Base-by-base conservation (phyloP, 2,113 vertebrate species). In the Myiozetetes cayanensis region DNA sequence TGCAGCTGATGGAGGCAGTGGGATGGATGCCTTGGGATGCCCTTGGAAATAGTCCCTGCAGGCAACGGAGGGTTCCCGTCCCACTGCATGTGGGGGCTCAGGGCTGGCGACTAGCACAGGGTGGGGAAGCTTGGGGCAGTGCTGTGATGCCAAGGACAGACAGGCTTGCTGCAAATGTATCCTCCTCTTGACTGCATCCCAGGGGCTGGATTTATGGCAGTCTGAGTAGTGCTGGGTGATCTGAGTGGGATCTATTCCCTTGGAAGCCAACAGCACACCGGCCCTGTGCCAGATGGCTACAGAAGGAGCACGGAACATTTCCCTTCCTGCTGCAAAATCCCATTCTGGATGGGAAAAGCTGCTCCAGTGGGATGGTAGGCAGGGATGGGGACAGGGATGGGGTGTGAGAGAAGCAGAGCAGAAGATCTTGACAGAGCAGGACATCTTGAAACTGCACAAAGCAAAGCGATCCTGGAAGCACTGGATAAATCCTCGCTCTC, bases 131-230 rank as follows among this genome's bases (percentile, higher is more conserved):
- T 71, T 23, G 3, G 35, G 41, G n/a, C 52, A 66, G 37, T 0
- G 0, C 35, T 8, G 8, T 13, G 59, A 61, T n/a, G 71, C 35
- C 71, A 37, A 41, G 44, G 44, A 41, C 1, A 1, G 47, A 13
- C 9, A 43, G 2, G 5, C 27, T 55, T 14, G n/a, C 23, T 14
- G 7, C 28, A 37, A 77, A 44, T 0, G 0, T n/a, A 24, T 14
- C 46, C 24, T 3, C 31, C 31, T 49, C 71, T 23, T 43, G 77
- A 55, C 37, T 15, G 70, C 46, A 30, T 10, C 8, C 41, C 23
- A 17, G 27, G 8, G 25, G 10, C 6, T 6, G 37, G 56, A 59
- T 49, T 19, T 3, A n/a, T 1, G 21, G 49, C 52, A 41, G 16
- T 2, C 4, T 1, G 27, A 44, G 72, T 68, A 33, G 43, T 1